Evolutionary conservation across 2,888 invertebrate species (phyloP).

Genomic region (Polyploca ridens): DNA sequence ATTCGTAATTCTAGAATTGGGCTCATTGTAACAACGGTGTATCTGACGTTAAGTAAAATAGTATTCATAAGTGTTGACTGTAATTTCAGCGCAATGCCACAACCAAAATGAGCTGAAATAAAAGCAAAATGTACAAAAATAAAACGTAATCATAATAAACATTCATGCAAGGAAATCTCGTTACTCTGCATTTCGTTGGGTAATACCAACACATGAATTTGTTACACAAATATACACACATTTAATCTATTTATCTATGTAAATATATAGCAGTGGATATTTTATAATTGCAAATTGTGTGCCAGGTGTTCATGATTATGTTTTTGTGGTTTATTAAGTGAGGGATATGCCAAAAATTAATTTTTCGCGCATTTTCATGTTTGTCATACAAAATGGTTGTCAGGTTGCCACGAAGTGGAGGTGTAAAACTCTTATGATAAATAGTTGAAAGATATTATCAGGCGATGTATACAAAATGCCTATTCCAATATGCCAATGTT

Average conservation of each 20-base stretch:
- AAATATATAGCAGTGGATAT: not conserved
- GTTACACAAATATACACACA: slow-evolving; percentile 20
- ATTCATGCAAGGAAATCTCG: slow-evolving; percentile 84
- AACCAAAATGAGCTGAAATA: slow-evolving; percentile 18
- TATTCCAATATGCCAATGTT: no score
- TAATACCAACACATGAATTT: slow-evolving; percentile 43
- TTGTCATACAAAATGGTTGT: no score
- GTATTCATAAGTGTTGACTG: not conserved
- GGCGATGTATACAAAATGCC: no score
- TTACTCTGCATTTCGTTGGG: slow-evolving; percentile 63
- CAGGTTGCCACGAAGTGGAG: no score
- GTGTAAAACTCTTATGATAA: no score
- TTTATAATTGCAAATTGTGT: not conserved
- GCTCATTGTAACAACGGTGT: no score
- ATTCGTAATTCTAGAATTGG: no score
- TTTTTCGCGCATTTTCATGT: no score
- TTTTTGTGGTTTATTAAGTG: no score
- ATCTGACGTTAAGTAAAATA: not conserved
- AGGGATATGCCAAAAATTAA: no score
- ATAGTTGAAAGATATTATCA: no score
- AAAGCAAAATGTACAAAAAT: slow-evolving; percentile 27
- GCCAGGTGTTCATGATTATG: not conserved
- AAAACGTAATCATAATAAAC: slow-evolving; percentile 51
- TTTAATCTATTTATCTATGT: not conserved
- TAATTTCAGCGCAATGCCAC: slow-evolving; percentile 3